phyloP scores from a whole-genome alignment of 1,140 invertebrate genomes.

The Papilio polyxenes region DNA sequence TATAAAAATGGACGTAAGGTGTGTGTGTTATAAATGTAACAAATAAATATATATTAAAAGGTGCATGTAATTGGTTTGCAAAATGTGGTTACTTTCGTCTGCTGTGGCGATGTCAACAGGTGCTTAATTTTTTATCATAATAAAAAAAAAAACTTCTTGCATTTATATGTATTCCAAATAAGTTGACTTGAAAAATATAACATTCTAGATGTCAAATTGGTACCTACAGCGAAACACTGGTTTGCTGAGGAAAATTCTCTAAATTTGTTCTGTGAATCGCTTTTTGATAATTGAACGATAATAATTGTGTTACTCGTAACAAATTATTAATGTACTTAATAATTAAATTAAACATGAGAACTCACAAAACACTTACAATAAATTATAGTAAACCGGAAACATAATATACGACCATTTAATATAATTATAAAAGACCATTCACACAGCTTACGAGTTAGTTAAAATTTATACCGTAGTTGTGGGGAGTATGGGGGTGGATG shows the following conservation, averaged over 20 bases:
- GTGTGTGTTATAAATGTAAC: not conserved
- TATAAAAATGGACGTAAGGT: not conserved
- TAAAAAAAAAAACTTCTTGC: not conserved
- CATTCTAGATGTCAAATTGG: not conserved
- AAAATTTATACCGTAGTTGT: constrained; percentile 20
- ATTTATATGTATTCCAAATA: not conserved
- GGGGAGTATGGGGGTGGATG: not conserved
- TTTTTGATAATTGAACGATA: no score
- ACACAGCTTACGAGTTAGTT: constrained; percentile 35
- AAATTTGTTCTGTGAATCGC: no score
- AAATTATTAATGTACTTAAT: not conserved
- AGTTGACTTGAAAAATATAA: not conserved
- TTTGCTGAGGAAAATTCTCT: not conserved
- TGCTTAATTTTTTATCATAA: not conserved
- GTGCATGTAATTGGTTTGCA: constrained; percentile 16
- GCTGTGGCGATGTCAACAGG: not conserved
- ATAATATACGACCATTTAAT: constrained; percentile 10
- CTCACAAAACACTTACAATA: not conserved
- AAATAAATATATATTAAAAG: constrained; percentile 12
- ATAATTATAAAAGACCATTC: constrained; percentile 30
- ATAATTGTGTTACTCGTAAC: not conserved
- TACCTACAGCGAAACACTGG: not conserved
- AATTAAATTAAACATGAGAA: not conserved
- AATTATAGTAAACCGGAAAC: not conserved
- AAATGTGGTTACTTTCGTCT: not conserved